Base-by-base conservation (phyloP, 2,888 invertebrate species). In the Thymelicus lineola region DNA sequence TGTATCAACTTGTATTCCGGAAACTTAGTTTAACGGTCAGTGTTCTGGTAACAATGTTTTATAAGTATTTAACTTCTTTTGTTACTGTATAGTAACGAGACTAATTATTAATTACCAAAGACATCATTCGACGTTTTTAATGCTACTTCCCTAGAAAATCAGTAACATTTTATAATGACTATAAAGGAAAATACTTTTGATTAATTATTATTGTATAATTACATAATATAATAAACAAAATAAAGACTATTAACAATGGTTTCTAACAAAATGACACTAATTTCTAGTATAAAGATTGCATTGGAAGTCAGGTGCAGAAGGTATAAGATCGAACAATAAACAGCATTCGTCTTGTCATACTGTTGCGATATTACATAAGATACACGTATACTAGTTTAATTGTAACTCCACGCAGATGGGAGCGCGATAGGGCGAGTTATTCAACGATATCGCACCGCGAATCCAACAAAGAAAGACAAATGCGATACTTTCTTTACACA, bases 381-480 rank as follows among this genome's bases (percentile, higher is more conserved):
- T 45, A 36, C 42, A 53, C 67, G 61, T 66, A 68, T 64, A 55
- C 45, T 45, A 50, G 68, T 71, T 73, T 71, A 73, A 73, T 73
- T 72, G 68, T 62, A 73, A 68, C 66, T 72, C 66, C 63, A 61
- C 46, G 64, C 64, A 60, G 67, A 72, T 73, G 55, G 61, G 53
- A 4, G 62, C 70, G 67, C 66, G 72, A 74, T 63, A 72, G 14
- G 36, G 69, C 59, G 60, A 63, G 60, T 66, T 72, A 72, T 71
- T 71, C 66, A 71, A 50, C 62, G 71, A 74, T 74, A 74, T 71
- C 72, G 71, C 71, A 60, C 71, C 57, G 58, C 65, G 66, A 70
- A 70, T 77, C 82, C 78, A 82, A 87, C 87, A 87, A 88, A 88
- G 87, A 87, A 84, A 90, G 89, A 90, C 87, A 86, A 90, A 90